Evolutionary conservation across 2,888 invertebrate genomes (phyloP).

Genomic region (Cetonia aurata): DNA sequence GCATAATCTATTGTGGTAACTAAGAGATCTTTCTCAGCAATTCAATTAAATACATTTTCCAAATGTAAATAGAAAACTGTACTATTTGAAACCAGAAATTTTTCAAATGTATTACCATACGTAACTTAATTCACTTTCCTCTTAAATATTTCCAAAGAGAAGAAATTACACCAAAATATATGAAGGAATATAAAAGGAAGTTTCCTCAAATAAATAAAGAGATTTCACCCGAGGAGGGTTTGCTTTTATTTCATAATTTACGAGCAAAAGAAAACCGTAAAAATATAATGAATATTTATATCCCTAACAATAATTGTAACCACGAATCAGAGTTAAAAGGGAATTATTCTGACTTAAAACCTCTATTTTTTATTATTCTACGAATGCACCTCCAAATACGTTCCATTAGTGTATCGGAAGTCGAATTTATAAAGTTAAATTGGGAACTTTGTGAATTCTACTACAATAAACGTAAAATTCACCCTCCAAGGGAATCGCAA

Average conservation of each 20-base stretch:
- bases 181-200: conserved; percentile 4
- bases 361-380: conserved; percentile 26
- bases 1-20: too few species aligned
- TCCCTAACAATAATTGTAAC: conserved; percentile 16
- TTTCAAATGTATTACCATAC: too few species aligned
- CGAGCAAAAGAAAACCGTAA: conserved; percentile 10
- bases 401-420: not conserved
- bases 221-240: not conserved
- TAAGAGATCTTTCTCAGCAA: too few species aligned
- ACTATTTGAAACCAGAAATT: not conserved
- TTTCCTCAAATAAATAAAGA: conserved; percentile 14
- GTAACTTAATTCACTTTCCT: too few species aligned
- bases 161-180: not conserved
- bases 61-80: not conserved
- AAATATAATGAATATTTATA: conserved; percentile 33
- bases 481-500: conserved; percentile 20
- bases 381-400: conserved; percentile 19
- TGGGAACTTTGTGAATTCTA: conserved; percentile 35
- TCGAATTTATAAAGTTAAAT: too few species aligned
- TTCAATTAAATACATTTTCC: too few species aligned
- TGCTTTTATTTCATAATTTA: conserved; percentile 37
- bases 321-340: not conserved
- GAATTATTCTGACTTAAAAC: conserved; percentile 28
- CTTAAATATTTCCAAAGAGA: not conserved
- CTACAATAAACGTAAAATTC: conserved; percentile 32